Evolutionary conservation across 30 jellyfish, hydroid and myxozoan species (phyloP).

Genomic region (Nemopilema nomurai): DNA sequence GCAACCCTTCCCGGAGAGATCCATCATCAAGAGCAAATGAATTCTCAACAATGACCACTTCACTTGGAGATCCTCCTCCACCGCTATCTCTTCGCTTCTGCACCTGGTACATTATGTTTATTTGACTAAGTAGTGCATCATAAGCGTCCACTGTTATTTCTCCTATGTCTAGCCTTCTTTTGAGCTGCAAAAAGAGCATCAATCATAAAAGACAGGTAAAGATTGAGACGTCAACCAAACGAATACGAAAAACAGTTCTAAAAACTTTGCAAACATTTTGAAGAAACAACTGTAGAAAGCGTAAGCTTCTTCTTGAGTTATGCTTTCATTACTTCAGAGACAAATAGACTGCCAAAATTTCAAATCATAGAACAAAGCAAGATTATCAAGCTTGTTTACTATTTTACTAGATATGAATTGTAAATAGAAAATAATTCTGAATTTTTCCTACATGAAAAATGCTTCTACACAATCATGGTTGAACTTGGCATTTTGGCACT

Average conservation of each 20-base stretch:
- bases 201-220: background rate
- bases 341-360: too few relatives aligned
- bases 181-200: constrained; percentile 26
- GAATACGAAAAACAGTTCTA: background rate
- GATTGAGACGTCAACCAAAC: background rate
- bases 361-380: too few relatives aligned
- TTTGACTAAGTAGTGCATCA: constrained; percentile 38
- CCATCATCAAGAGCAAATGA: background rate
- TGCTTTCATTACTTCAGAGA: too few relatives aligned
- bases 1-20: background rate
- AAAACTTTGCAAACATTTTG: too few relatives aligned
- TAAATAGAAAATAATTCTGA: too few relatives aligned
- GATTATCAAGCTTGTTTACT: too few relatives aligned
- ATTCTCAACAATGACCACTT: background rate
- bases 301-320: too few relatives aligned
- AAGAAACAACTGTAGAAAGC: too few relatives aligned
- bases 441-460: too few relatives aligned
- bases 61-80: background rate
- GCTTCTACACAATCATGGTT: too few relatives aligned
- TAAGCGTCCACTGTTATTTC: constrained; percentile 44
- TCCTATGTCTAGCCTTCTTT: constrained; percentile 43
- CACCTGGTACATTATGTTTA: constrained; percentile 41
- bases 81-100: constrained; percentile 36
- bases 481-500: too few relatives aligned
- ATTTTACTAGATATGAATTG: too few relatives aligned